A percentile compares a stretch with the other conserved stretches of the same genome.
phyloP scores from a whole-genome alignment of 2,797 vertebrate genomes.

The Sebastes kiyomatsui region DNA sequence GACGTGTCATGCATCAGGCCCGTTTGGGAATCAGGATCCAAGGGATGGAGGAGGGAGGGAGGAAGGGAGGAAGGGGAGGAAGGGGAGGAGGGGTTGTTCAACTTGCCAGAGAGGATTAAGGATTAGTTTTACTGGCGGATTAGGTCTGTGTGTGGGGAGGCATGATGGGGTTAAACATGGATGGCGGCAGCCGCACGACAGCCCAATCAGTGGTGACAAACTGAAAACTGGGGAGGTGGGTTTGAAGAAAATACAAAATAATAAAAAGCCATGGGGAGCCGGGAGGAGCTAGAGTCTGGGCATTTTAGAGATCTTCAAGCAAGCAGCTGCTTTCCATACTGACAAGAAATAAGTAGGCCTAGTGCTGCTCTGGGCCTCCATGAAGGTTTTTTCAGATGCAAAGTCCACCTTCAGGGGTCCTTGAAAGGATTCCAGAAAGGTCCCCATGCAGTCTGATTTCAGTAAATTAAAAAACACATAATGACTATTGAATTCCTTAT shows the following conservation, averaged over 20 bases:
- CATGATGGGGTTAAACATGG: constrained; percentile 81
- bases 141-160: constrained; percentile 72
- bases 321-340: constrained; percentile 45
- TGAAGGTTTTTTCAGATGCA: background rate
- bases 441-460: background rate
- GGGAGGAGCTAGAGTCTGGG: background rate
- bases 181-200: constrained; percentile 63
- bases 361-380: constrained; percentile 11
- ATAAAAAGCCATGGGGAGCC: constrained; percentile 11
- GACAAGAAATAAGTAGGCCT: background rate
- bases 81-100: constrained; percentile 49
- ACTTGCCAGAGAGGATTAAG: constrained; percentile 82
- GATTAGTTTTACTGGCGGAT: constrained; percentile 84
- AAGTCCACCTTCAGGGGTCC: constrained; percentile 46
- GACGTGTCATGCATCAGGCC: constrained; percentile 32
- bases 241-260: background rate
- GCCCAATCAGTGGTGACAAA: constrained; percentile 54
- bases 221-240: constrained; percentile 30
- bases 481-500: background rate
- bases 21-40: constrained; percentile 49
- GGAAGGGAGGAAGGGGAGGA: too few relatives aligned
- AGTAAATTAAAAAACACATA: constrained; percentile 15
- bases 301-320: constrained; percentile 46
- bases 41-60: background rate
- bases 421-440: constrained; percentile 27